Conservation (phyloP, 2,797 vertebrate species). For the Eutrigla gurnardus region DNA sequence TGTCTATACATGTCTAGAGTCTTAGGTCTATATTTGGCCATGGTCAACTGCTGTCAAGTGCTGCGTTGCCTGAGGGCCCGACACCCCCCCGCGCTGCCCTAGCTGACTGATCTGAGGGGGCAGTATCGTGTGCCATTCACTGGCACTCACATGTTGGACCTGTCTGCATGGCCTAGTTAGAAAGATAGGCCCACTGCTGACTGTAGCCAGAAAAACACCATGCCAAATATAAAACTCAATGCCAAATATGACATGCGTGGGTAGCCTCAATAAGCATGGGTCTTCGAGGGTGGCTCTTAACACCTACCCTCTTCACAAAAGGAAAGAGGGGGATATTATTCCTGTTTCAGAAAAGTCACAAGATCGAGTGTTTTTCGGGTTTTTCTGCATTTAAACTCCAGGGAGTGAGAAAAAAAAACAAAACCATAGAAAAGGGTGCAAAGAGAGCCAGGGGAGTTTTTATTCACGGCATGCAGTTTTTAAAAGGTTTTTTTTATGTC, state of each 20-base stretch:
- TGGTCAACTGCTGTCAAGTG: constrained; percentile 78
- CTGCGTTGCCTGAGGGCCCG: constrained; percentile 63
- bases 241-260: constrained; percentile 49
- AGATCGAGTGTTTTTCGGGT: constrained; percentile 41
- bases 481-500: constrained; percentile 54
- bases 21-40: constrained; percentile 73
- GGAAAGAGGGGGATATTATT: constrained; percentile 49
- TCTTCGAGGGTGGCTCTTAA: constrained; percentile 47
- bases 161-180: constrained; percentile 71
- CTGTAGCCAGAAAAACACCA: constrained; percentile 38
- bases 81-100: constrained; percentile 63
- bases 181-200: constrained; percentile 47
- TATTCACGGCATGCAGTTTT: constrained; percentile 60
- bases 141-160: constrained; percentile 63
- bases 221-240: constrained; percentile 48
- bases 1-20: constrained; percentile 69
- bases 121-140: constrained; percentile 69
- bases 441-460: constrained; percentile 56
- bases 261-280: constrained; percentile 51
- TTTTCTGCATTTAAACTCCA: constrained; percentile 51
- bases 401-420: constrained; percentile 31
- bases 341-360: constrained; percentile 44
- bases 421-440: constrained; percentile 43
- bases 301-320: constrained; percentile 43
- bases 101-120: constrained; percentile 75